Conservation (phyloP, 2,113 vertebrate species). For the Urocitellus parryii region DNA sequence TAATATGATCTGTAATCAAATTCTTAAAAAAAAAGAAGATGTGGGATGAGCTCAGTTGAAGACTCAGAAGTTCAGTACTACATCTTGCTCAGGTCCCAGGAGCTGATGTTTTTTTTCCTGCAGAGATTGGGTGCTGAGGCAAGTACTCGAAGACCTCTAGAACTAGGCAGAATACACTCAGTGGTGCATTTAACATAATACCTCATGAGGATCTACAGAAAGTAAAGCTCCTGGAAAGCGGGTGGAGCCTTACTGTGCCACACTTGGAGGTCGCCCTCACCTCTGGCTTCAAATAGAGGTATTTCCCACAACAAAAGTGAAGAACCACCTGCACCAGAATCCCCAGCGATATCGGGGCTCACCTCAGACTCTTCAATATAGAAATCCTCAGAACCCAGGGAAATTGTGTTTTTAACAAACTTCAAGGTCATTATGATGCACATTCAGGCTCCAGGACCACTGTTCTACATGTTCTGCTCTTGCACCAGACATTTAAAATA, state of each 20-base stretch:
- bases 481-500: not conserved
- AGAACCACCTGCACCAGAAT: not conserved
- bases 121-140: not conserved
- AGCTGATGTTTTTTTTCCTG: not conserved
- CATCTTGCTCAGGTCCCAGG: not conserved
- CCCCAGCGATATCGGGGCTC: not conserved
- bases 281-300: not conserved
- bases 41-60: not conserved
- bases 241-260: too few relatives aligned
- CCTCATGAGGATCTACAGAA: not conserved
- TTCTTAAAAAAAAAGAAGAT: too few relatives aligned
- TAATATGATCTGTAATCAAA: too few relatives aligned
- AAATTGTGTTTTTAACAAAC: not conserved
- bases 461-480: not conserved
- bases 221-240: not conserved
- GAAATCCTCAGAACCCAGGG: not conserved
- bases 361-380: not conserved
- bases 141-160: not conserved
- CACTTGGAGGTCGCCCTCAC: not conserved
- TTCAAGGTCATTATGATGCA: constrained; percentile 6
- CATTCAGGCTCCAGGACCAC: not conserved
- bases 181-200: not conserved
- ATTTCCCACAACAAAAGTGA: not conserved
- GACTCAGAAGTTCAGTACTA: not conserved
- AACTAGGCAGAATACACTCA: not conserved